Percentiles rank a stretch among this genome's conserved stretches.
Evolutionary conservation across 2,797 vertebrate genomes (phyloP).

Genomic region (Malurus leucopterus): DNA sequence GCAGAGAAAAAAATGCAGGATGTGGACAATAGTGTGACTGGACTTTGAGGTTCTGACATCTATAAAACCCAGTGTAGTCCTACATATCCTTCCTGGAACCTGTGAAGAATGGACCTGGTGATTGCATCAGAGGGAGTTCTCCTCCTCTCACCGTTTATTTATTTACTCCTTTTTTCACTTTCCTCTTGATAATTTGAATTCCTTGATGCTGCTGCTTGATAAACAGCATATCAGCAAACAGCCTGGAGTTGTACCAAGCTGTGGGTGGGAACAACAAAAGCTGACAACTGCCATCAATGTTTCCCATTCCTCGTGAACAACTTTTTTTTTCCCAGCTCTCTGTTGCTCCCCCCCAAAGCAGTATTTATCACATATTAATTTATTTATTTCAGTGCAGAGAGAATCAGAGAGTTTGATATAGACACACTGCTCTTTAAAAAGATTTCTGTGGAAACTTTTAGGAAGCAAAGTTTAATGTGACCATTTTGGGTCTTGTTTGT

Average conservation of each 20-base stretch:
- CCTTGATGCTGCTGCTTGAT: neutral
- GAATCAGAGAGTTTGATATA: neutral
- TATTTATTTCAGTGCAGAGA: neutral
- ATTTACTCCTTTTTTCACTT: neutral
- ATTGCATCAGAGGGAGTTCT: neutral
- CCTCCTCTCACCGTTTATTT: neutral
- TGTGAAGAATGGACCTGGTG: neutral
- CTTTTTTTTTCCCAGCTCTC: neutral
- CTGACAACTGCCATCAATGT: neutral
- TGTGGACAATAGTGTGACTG: neutral
- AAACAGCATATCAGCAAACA: conserved; percentile 11
- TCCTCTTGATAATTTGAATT: neutral
- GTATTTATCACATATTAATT: neutral
- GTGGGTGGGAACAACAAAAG: neutral
- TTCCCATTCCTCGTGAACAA: neutral
- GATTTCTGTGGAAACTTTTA: neutral
- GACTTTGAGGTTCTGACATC: neutral
- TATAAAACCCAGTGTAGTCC: neutral
- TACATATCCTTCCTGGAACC: neutral
- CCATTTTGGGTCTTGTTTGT: neutral
- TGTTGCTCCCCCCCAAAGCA: neutral
- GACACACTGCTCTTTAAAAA: neutral
- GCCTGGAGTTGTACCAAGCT: neutral
- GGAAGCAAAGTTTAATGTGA: neutral
- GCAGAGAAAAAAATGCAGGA: neutral